Base-by-base conservation (phyloP, 2,113 vertebrate species). In the Meriones unguiculatus region DNA sequence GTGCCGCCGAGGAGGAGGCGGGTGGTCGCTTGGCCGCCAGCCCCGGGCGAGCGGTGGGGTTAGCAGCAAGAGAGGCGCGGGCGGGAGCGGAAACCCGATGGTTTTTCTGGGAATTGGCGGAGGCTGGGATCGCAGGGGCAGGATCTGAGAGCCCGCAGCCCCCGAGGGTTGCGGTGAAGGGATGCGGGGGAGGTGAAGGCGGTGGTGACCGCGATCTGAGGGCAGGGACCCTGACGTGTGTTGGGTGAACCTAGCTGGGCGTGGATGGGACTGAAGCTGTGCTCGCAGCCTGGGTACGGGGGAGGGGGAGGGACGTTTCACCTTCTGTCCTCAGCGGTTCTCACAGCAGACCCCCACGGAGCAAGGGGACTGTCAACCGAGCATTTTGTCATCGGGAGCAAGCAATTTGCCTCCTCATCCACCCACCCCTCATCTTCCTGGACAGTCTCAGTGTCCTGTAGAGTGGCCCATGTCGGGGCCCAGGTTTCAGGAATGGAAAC, bases 41-140 rank as follows among this genome's bases (percentile, higher is more conserved):
- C 89, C 81, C 22, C 13, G 8, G 87, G 96, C 86, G 10, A 95
- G 67, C 81, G 7, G 81, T 35, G 30, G 84, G 76, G 30, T 89
- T 0, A 89, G 86, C 46, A 8, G 67, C 94, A 1, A 22, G 91
- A 90, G 64, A 13, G 67, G 87, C 87, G 75, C n/a, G 17, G 87
- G 95, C 75, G 46, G 95, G 88, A 95, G 92, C 64, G 57, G 96
- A 96, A 97, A 95, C 81, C 59, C 81, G 87, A 64, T 11, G 22
- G 93, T 87, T 95, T 96, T 96, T 97, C 96, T 97, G 92, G 95
- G 77, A 97, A 97, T 75, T 81, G 90, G 73, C 82, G 62, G 91
- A 90, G 87, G 89, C 4, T 7, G 91, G 94, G 96, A 90, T 89
- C 84, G 5, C 73, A 20, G 77, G 2, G 38, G 80, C 67, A 73